Evolutionary conservation across 2,797 vertebrate genomes (phyloP).

Genomic region (Pteronotus mesoamericanus): DNA sequence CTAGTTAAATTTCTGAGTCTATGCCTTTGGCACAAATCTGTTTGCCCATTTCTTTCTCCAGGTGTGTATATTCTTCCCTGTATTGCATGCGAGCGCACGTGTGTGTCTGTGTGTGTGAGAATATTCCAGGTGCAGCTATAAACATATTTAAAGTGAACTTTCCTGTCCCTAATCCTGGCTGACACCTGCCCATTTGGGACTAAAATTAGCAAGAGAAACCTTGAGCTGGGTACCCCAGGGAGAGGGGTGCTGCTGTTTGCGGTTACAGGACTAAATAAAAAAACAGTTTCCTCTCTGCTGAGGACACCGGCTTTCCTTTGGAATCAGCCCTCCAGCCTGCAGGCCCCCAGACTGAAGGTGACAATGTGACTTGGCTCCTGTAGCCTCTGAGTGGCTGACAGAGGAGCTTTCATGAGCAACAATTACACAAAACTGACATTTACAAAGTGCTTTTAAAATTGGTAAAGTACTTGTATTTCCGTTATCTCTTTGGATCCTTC

Average conservation of each 20-base stretch:
- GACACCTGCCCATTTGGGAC: background rate
- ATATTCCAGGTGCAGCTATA: background rate
- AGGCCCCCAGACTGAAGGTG: background rate
- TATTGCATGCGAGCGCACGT: background rate
- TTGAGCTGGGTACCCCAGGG: background rate
- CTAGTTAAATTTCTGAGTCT: background rate
- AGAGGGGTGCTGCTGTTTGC: background rate
- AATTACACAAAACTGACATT: background rate
- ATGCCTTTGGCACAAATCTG: background rate
- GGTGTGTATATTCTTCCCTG: background rate
- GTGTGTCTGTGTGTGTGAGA: background rate
- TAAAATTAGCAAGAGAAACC: background rate
- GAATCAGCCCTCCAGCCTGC: background rate
- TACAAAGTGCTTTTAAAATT: background rate
- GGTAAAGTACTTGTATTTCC: background rate
- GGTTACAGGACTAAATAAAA: background rate
- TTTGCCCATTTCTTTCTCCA: background rate
- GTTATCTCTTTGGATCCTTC: background rate
- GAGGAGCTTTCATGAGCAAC: background rate
- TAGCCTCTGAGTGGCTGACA: background rate
- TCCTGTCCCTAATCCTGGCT: background rate
- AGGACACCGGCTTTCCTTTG: background rate
- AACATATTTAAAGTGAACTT: background rate
- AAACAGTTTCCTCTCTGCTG: background rate
- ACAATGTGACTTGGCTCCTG: background rate